These are phyloP conservation scores for Phalloptychus januarius DNA, from an alignment of 2,797 vertebrate species.

Conservation along the genomic window DNA sequence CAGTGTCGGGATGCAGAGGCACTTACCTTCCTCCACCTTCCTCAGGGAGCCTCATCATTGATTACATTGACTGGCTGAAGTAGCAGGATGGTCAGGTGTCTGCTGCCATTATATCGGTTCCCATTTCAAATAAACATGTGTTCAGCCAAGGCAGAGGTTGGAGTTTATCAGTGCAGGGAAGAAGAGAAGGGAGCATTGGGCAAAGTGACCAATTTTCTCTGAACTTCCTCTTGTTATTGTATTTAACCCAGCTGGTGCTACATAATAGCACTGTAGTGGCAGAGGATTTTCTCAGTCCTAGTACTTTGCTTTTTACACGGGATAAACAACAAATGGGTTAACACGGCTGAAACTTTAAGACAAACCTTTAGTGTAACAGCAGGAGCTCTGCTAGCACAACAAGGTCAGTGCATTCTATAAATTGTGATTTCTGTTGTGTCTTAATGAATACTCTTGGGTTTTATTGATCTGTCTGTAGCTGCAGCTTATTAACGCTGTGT, in stretches of 20 bases:
- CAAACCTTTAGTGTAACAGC: slow-evolving; percentile 31
- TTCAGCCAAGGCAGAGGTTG: slow-evolving; percentile 43
- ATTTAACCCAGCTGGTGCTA: slow-evolving; percentile 22
- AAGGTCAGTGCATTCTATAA: slow-evolving; percentile 24
- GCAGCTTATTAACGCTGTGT: slow-evolving; percentile 30
- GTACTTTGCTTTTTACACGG: slow-evolving; percentile 22
- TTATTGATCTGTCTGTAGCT: slow-evolving; percentile 46
- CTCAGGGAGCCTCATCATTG: slow-evolving; percentile 54
- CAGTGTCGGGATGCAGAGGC: slow-evolving; percentile 55
- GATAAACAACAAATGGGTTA: slow-evolving; percentile 38
- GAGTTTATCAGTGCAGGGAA: slow-evolving; percentile 43
- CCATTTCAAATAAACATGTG: slow-evolving; percentile 53
- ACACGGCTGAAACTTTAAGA: neutral
- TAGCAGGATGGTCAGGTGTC: slow-evolving; percentile 56
- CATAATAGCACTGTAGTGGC: slow-evolving; percentile 25
- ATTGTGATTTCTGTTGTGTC: slow-evolving; percentile 32
- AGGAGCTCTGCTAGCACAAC: slow-evolving; percentile 34
- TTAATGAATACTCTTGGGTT: slow-evolving; percentile 24
- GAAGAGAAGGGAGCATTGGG: slow-evolving; percentile 14
- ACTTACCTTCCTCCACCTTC: slow-evolving; percentile 46
- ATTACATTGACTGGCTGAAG: slow-evolving; percentile 57
- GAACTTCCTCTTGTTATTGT: slow-evolving; percentile 22
- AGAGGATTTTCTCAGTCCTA: slow-evolving; percentile 25
- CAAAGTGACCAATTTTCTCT: slow-evolving; percentile 25
- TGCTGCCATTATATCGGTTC: slow-evolving; percentile 47